phyloP scores from a whole-genome alignment of 2,797 vertebrate species.

The Gobionotothen gibberifrons region DNA sequence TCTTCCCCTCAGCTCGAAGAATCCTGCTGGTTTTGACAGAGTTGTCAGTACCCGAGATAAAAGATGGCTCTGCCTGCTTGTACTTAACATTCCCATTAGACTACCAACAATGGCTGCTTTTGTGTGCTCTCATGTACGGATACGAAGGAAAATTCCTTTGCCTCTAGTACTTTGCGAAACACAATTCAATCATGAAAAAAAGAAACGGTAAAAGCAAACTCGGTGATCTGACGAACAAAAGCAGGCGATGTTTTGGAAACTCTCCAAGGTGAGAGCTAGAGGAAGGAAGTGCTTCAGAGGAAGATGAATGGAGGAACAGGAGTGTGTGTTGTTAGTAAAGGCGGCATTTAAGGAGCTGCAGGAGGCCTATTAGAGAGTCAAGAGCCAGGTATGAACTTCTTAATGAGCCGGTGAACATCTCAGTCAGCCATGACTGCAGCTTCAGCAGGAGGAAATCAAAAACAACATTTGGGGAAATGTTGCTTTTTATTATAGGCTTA shows the following conservation, averaged over 20 bases:
- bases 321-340: conserved; percentile 35
- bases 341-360: conserved; percentile 48
- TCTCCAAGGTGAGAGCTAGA: conserved; percentile 58
- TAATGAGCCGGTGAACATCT: conserved; percentile 36
- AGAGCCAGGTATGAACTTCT: conserved; percentile 15
- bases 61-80: conserved; percentile 73
- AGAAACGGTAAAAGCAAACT: conserved; percentile 35
- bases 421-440: not conserved
- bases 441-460: not conserved
- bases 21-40: conserved; percentile 71
- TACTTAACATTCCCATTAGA: conserved; percentile 81
- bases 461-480: not conserved
- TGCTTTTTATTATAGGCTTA: not conserved
- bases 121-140: conserved; percentile 64
- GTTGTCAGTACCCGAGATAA: conserved; percentile 80
- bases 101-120: conserved; percentile 66
- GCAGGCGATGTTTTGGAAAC: conserved; percentile 55
- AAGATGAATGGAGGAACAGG: conserved; percentile 46
- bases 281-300: conserved; percentile 46
- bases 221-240: conserved; percentile 60
- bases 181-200: conserved; percentile 64
- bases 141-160: conserved; percentile 58
- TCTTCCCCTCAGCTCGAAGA: conserved; percentile 59
- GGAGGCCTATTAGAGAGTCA: conserved; percentile 50
- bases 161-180: conserved; percentile 63